These are phyloP conservation scores for Aphelinus certus DNA, from an alignment of 1,140 invertebrate species.

Conservation along the genomic window DNA sequence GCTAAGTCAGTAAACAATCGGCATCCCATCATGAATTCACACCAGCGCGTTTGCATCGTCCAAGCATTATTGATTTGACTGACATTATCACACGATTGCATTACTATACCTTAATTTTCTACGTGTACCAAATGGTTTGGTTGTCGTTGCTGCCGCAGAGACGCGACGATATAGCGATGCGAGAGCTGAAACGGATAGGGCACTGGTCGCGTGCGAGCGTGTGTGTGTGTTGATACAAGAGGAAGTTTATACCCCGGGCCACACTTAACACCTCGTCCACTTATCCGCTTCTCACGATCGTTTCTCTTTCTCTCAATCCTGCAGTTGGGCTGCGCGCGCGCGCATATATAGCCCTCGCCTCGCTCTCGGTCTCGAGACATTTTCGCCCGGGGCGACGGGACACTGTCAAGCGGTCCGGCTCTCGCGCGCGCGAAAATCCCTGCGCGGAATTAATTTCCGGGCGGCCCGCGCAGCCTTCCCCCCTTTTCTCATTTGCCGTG, in stretches of 20 bases:
- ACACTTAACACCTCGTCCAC: slow-evolving; percentile 65
- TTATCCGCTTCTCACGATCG: slow-evolving; percentile 62
- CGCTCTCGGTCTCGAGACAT: slow-evolving; percentile 48
- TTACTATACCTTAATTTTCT: too few species aligned
- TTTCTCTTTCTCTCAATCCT: slow-evolving; percentile 21
- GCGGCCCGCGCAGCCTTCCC: slow-evolving; percentile 34
- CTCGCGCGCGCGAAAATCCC: slow-evolving; percentile 51
- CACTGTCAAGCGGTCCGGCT: slow-evolving; percentile 56
- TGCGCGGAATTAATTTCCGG: slow-evolving; percentile 56
- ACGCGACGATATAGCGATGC: too few species aligned
- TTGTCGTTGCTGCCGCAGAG: too few species aligned
- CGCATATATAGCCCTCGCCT: slow-evolving; percentile 26
- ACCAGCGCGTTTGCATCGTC: too few species aligned
- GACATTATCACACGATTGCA: too few species aligned
- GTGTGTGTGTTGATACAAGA: slow-evolving; percentile 25
- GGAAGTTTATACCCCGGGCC: slow-evolving; percentile 47
- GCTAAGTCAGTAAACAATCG: too few species aligned
- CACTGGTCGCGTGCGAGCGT: background rate
- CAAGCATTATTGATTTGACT: too few species aligned
- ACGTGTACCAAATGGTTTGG: too few species aligned
- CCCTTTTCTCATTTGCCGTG: slow-evolving; percentile 39
- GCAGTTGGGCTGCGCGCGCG: too few species aligned
- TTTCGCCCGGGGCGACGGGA: slow-evolving; percentile 62
- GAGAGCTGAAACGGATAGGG: too few species aligned
- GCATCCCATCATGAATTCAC: too few species aligned